Conservation (phyloP, 2,888 invertebrate species). For the Lomographa bimaculata region DNA sequence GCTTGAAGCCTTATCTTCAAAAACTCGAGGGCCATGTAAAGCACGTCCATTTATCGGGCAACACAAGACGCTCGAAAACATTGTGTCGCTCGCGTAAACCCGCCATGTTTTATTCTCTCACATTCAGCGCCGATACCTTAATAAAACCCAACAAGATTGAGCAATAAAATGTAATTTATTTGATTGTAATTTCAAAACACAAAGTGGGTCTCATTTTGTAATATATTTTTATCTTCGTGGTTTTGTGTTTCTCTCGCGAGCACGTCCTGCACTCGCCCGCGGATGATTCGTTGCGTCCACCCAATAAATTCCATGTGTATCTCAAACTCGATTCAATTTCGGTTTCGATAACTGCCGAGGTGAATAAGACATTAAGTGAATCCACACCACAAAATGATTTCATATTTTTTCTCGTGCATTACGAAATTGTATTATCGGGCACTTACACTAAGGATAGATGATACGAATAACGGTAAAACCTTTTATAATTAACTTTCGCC, state of each 20-base stretch:
- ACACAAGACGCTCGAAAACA: constrained; percentile 59
- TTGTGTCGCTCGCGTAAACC: constrained; percentile 75
- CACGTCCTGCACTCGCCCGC: constrained; percentile 67
- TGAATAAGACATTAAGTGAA: constrained; percentile 65
- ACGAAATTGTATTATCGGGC: constrained; percentile 31
- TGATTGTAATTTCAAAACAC: constrained; percentile 84
- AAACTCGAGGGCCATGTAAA: constrained; percentile 70
- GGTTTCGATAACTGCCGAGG: constrained; percentile 53
- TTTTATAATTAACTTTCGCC: constrained; percentile 39
- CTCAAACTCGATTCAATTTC: constrained; percentile 65
- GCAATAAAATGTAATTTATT: constrained; percentile 84
- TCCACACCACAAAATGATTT: constrained; percentile 50
- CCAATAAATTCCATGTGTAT: constrained; percentile 62
- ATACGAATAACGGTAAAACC: constrained; percentile 1
- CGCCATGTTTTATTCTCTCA: constrained; percentile 78
- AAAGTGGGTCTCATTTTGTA: constrained; percentile 82
- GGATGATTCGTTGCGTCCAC: constrained; percentile 59
- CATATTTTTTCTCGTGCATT: constrained; percentile 30
- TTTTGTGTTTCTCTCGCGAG: constrained; percentile 74
- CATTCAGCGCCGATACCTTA: constrained; percentile 80
- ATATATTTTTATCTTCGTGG: constrained; percentile 82
- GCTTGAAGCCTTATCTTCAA: constrained; percentile 69
- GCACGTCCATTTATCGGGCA: constrained; percentile 61
- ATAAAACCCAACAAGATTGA: constrained; percentile 83
- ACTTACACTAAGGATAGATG: constrained; percentile 2